Evolutionary conservation across 1,140 invertebrate genomes (phyloP), one percentile per base, ranked within the genome.

Genomic region (Schlechtendalia chinensis): DNA sequence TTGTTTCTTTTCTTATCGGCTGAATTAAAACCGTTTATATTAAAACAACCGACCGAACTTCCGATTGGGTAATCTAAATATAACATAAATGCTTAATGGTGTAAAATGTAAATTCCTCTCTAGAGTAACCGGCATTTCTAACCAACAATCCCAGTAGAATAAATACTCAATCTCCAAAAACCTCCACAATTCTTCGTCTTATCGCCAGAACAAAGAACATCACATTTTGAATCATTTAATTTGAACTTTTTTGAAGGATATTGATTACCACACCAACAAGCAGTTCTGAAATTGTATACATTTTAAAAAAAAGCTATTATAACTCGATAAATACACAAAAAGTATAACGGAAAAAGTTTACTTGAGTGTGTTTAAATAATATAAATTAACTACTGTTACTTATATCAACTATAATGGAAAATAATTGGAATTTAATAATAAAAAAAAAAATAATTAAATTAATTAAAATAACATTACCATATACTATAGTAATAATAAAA

Each of bases 231-330:
- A 11, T 75, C 72, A 4, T 10, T 75, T 50, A 17, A 32, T 75
- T 75, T 75, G 14, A 58, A 45, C 39, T 22, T 53, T 5, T 24
- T 11, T 5, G 53, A 75, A 10, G 72, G 72, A 59, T 75, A 59
- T 59, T 75, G 54, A 59, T 75, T 59, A 17, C 72, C 72, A 59
- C 72, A 75, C 72, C 72, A 75, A 75, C 72, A 75, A 58, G 72
- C 72, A 58, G 53, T 16, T 24, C 72, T 75, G 53, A 50, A 69
- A 27, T 27, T 17, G 4, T 16, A 65, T 39, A 67, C 12, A 8
- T 39, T 39, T 39, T 4, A 10, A 39, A 61, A 61, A 29, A 19
- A 1, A 2, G 14, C 16, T 8, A 16, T 59, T 17, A 27, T 61
- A 61, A 61, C 16, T 16, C 32, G 3, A 39, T 39, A 39, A 8